These are phyloP conservation scores for Ectropis grisescens DNA, from an alignment of 1,140 invertebrate species.

Conservation along the genomic window DNA sequence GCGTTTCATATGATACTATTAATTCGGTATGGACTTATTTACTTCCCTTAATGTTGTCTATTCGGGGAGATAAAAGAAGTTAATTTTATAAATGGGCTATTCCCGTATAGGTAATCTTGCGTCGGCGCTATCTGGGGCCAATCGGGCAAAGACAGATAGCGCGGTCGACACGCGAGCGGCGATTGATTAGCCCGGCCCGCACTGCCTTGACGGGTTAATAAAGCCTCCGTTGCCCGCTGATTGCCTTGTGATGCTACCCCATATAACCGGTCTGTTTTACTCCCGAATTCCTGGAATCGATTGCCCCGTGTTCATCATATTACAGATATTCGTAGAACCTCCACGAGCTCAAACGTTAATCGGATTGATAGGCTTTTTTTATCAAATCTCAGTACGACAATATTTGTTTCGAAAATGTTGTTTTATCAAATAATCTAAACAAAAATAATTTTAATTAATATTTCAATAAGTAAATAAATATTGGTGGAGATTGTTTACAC, in stretches of 20 bases:
- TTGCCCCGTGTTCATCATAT: conserved; percentile 35
- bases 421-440: no score
- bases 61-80: conserved; percentile 50
- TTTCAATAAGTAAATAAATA: no score
- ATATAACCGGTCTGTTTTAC: conserved; percentile 38
- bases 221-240: conserved; percentile 49
- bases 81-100: conserved; percentile 58
- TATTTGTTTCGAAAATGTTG: no score
- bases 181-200: conserved; percentile 61
- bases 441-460: no score
- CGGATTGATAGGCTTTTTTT: no score
- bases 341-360: no score
- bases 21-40: conserved; percentile 43
- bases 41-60: conserved; percentile 36
- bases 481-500: no score
- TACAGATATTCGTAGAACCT: no score
- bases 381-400: no score
- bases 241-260: conserved; percentile 55
- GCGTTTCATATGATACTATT: conserved; percentile 30
- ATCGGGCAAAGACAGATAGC: conserved; percentile 61
- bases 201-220: conserved; percentile 58
- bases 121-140: conserved; percentile 47
- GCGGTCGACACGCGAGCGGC: conserved; percentile 56
- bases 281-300: conserved; percentile 40
- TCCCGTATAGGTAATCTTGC: conserved; percentile 53